A percentile compares a stretch with the other conserved stretches of the same genome.
phyloP scores from a whole-genome alignment of 1,140 invertebrate genomes.

The Apocrypta bakeri region DNA sequence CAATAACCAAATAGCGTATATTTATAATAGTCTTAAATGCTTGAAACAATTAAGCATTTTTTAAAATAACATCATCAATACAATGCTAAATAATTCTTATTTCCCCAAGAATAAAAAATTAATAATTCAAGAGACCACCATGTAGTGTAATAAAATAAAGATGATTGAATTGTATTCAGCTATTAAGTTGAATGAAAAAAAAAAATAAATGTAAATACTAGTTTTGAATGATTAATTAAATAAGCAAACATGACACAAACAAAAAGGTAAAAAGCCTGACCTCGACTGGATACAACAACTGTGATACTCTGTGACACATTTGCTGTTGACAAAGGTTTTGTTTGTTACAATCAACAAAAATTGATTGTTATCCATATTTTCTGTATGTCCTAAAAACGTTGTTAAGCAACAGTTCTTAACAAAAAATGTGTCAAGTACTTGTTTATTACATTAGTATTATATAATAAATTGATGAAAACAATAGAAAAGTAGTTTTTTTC shows the following conservation, averaged over 20 bases:
- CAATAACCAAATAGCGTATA: too few species aligned
- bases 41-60: background rate
- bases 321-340: constrained; percentile 46
- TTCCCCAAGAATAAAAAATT: constrained; percentile 11
- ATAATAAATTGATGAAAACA: constrained; percentile 42
- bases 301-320: constrained; percentile 42
- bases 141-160: constrained; percentile 13
- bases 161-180: background rate
- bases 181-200: background rate
- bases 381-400: constrained; percentile 34
- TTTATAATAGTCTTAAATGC: background rate
- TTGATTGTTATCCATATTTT: constrained; percentile 47
- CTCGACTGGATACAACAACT: constrained; percentile 39
- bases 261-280: constrained; percentile 50
- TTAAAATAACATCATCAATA: background rate
- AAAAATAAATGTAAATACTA: constrained; percentile 11
- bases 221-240: constrained; percentile 28
- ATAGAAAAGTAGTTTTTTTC: constrained; percentile 31
- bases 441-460: constrained; percentile 14
- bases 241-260: constrained; percentile 50
- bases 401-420: constrained; percentile 11
- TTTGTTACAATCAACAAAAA: constrained; percentile 37
- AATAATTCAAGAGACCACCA: constrained; percentile 15
- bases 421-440: constrained; percentile 10
- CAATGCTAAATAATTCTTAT: background rate